phyloP scores from a whole-genome alignment of 2,797 vertebrate genomes.

The Lagorchestes hirsutus region DNA sequence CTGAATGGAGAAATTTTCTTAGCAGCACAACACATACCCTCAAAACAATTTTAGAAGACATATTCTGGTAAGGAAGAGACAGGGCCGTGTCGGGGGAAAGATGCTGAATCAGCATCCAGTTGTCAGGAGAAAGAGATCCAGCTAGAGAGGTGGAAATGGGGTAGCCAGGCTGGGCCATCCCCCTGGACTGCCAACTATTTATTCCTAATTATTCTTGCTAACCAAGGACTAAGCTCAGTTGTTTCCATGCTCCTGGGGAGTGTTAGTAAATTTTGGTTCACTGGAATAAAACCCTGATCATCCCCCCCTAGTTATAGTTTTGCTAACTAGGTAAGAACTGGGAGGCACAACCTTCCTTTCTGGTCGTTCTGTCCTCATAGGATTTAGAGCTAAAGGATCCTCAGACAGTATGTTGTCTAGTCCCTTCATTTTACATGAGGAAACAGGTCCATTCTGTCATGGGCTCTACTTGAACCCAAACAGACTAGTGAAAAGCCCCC shows the following conservation, averaged over 20 bases:
- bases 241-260: neutral
- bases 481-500: neutral
- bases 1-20: neutral
- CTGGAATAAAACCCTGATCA: neutral
- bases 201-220: neutral
- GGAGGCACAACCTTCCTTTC: neutral
- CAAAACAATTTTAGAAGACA: neutral
- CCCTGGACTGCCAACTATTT: neutral
- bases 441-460: neutral
- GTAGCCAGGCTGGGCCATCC: neutral
- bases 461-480: neutral
- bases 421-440: neutral
- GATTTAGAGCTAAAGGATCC: neutral
- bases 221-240: neutral
- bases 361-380: neutral
- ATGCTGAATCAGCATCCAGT: neutral
- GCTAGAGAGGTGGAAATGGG: neutral
- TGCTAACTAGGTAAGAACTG: neutral
- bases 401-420: neutral
- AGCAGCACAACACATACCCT: neutral
- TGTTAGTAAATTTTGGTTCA: neutral
- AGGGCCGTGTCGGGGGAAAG: neutral
- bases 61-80: neutral
- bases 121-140: neutral
- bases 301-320: neutral